Base-by-base conservation (phyloP, 2,797 vertebrate species). In the Cryptoprocta ferox region DNA sequence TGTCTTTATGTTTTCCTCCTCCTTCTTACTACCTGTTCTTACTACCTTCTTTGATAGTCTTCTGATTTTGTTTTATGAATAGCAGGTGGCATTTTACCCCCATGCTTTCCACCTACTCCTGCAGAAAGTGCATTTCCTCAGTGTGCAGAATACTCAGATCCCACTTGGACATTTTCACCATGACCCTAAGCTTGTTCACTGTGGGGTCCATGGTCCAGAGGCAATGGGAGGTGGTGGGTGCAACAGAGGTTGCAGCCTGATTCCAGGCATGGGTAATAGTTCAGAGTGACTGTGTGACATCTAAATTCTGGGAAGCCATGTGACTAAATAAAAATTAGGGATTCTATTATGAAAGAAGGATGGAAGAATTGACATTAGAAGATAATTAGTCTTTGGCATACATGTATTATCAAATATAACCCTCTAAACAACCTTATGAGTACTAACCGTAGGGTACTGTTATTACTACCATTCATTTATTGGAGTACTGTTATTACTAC, bases 111-210 rank as follows among this genome's bases (percentile, higher is more conserved):
- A 99, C 95, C 99, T 99, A 99, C 80, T 98, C 99, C 76, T 99
- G 98, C 94, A 99, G 98, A 98, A 99, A 99, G 65, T 97, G 83
- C 98, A 99, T 98, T 94, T 99, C 99, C 8, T 99, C 99, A 39
- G 98, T 97, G 97, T 99, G 99, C 98, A 99, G 98, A 85, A 99
- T 50, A 4, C 91, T 98, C 3, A 99, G 99, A 42, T 99, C 99
- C 80, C 99, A 98, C 97, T 98, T 98, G 98, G 99, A 99, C 96
- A 99, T 32, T 93, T 99, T 98, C 97, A 99, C 99, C 97, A 99
- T 99, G 95, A 99, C 98, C 98, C 99, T 99, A 80, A 99, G 98
- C 98, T 99, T 99, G 5, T 98, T 89, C 97, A 99, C 96, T 99
- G 53, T 98, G 98, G 32, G 99, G 98, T 99, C 99, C 99, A 99